Evolutionary conservation across 1,140 invertebrate species (phyloP).

Genomic region (Drosophila sucinea): DNA sequence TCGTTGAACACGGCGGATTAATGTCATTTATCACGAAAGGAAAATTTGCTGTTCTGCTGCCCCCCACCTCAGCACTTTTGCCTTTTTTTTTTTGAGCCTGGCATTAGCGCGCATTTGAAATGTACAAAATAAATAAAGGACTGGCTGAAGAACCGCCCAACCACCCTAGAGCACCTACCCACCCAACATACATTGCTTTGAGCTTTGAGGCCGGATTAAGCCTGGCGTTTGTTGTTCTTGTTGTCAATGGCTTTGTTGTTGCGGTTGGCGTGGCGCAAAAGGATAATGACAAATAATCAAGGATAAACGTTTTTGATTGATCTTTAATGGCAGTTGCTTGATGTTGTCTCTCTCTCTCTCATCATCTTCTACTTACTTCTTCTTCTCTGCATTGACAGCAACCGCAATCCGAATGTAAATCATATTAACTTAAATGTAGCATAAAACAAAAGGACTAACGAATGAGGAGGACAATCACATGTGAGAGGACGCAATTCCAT

Average conservation of each 20-base stretch:
- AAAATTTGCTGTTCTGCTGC: conserved; percentile 7
- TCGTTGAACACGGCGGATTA: conserved; percentile 76
- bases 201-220: conserved; percentile 49
- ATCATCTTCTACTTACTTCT: conserved; percentile 12
- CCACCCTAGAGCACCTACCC: conserved; percentile 1
- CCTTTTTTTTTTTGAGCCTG: conserved; percentile 24
- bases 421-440: conserved; percentile 77
- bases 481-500: conserved; percentile 47
- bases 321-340: conserved; percentile 75
- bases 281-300: conserved; percentile 82
- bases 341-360: not conserved
- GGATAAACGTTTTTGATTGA: conserved; percentile 82
- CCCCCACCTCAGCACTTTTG: not conserved
- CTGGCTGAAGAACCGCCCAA: conserved; percentile 14
- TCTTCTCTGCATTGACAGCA: conserved; percentile 49
- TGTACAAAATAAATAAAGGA: conserved; percentile 75
- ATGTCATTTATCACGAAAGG: conserved; percentile 74
- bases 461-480: conserved; percentile 27
- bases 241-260: conserved; percentile 48
- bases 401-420: conserved; percentile 72
- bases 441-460: conserved; percentile 56
- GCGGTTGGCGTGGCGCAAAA: conserved; percentile 58
- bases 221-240: conserved; percentile 48
- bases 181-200: conserved; percentile 8
- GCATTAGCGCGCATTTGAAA: conserved; percentile 68